phyloP scores from a whole-genome alignment of 2,797 vertebrate species.

The Rhodeus uyekii region DNA sequence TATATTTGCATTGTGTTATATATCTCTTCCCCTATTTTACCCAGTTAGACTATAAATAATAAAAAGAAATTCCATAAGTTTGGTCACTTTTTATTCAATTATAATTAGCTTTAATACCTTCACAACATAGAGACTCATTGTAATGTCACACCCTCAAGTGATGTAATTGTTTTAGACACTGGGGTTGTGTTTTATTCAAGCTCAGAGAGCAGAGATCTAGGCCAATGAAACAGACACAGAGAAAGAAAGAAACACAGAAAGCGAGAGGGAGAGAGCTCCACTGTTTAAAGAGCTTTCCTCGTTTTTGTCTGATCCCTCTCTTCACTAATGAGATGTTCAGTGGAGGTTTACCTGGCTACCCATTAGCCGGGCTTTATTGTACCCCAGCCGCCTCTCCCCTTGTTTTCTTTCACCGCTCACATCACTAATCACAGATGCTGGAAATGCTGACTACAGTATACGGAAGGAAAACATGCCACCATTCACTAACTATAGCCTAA shows the following conservation, averaged over 20 bases:
- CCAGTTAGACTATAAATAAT: neutral
- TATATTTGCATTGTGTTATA: neutral
- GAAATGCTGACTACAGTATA: slow-evolving; percentile 53
- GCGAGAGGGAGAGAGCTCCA: neutral
- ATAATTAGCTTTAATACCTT: neutral
- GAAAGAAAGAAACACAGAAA: neutral
- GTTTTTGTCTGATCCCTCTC: slow-evolving; percentile 50
- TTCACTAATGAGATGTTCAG: slow-evolving; percentile 62
- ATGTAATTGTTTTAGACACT: slow-evolving; percentile 37
- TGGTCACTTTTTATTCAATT: neutral
- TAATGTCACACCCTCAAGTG: slow-evolving; percentile 11
- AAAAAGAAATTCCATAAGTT: neutral
- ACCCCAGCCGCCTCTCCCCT: slow-evolving; percentile 54
- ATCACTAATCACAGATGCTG: slow-evolving; percentile 58
- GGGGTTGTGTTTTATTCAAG: slow-evolving; percentile 45
- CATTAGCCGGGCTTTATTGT: slow-evolving; percentile 54
- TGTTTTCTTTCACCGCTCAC: slow-evolving; percentile 51
- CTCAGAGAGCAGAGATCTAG: slow-evolving; percentile 18
- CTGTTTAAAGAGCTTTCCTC: slow-evolving; percentile 49
- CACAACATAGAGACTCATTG: neutral
- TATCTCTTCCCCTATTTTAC: neutral
- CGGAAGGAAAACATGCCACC: slow-evolving; percentile 39
- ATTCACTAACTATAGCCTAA: slow-evolving; percentile 46
- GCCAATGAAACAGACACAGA: slow-evolving; percentile 15
- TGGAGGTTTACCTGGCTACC: slow-evolving; percentile 59